phyloP scores from a whole-genome alignment of 2,113 vertebrate genomes.

The Salminus brasiliensis region DNA sequence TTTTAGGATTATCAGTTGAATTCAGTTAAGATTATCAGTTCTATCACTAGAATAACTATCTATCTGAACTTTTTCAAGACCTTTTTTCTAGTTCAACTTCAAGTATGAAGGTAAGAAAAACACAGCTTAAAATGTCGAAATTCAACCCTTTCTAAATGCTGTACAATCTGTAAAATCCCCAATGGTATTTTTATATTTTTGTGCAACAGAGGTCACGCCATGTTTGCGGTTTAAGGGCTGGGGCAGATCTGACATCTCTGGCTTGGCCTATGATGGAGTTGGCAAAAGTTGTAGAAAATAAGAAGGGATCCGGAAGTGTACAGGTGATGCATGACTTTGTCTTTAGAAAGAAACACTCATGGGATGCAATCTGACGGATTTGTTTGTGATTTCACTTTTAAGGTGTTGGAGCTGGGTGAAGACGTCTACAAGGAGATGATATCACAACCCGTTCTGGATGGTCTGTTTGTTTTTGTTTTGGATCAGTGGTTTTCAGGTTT shows the following conservation, averaged over 20 bases:
- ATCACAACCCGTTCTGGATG: constrained; percentile 52
- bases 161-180: not conserved
- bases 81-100: no score
- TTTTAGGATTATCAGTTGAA: no score
- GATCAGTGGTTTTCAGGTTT: not conserved
- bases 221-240: constrained; percentile 50
- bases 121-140: no score
- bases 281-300: constrained; percentile 61
- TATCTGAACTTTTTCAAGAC: no score
- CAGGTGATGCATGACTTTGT: constrained; percentile 47
- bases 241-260: constrained; percentile 59
- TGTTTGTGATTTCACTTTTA: constrained; percentile 2
- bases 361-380: constrained; percentile 6
- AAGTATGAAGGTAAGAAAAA: no score
- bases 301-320: constrained; percentile 66
- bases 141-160: no score
- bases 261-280: constrained; percentile 71
- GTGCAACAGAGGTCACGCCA: constrained; percentile 61
- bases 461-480: constrained; percentile 45
- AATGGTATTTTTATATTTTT: not conserved
- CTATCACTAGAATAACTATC: no score
- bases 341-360: not conserved
- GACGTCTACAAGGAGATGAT: constrained; percentile 57
- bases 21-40: no score
- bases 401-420: constrained; percentile 64